A percentile compares a stretch with the other conserved stretches of the same genome.
Conservation (phyloP, 2,888 invertebrate genomes). For the Thymelicus lineola region DNA sequence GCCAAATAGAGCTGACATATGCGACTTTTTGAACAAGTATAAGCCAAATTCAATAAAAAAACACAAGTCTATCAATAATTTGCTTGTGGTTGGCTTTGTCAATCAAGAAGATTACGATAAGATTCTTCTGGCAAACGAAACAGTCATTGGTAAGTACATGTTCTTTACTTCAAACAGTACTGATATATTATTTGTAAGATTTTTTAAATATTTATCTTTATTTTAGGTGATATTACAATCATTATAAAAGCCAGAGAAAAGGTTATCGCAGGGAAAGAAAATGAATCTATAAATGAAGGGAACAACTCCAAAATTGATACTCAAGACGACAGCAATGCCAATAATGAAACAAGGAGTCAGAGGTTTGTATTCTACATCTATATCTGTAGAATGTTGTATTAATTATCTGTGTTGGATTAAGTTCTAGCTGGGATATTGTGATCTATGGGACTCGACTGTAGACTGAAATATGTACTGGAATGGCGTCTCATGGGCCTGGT, state of each 20-base stretch:
- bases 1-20: conserved; percentile 65
- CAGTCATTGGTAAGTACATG: conserved; percentile 58
- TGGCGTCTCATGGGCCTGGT: no score
- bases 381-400: no score
- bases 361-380: no score
- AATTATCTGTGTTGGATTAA: no score
- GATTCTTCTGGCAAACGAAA: conserved; percentile 59
- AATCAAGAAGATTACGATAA: conserved; percentile 58
- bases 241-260: conserved; percentile 56
- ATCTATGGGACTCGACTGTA: no score
- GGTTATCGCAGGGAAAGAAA: conserved; percentile 27
- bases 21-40: conserved; percentile 61
- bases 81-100: conserved; percentile 66
- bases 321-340: conserved; percentile 7
- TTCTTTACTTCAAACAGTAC: background rate
- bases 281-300: conserved; percentile 17
- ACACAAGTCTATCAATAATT: conserved; percentile 62
- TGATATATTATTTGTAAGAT: background rate
- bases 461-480: no score
- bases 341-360: conserved; percentile 16
- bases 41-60: conserved; percentile 68
- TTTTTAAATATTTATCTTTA: background rate
- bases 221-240: conserved; percentile 56
- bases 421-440: no score
- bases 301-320: conserved; percentile 14